phyloP scores from a whole-genome alignment of 2,797 vertebrate genomes.

The Neosalanx taihuensis region DNA sequence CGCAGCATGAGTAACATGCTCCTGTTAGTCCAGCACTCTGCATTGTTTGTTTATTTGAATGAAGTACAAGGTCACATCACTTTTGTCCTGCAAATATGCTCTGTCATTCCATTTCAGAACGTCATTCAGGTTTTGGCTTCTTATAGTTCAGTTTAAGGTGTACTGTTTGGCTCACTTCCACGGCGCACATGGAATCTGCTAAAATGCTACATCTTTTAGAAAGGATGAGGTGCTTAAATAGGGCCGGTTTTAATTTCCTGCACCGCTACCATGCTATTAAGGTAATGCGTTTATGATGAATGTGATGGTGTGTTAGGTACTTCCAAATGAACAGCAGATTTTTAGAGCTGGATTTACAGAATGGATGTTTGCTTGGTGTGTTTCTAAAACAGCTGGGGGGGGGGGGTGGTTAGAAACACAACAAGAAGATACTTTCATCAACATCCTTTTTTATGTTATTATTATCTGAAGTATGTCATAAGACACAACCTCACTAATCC shows the following conservation, averaged over 20 bases:
- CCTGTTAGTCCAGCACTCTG: slow-evolving; percentile 26
- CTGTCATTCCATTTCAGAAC: background rate
- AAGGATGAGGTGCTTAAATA: slow-evolving; percentile 59
- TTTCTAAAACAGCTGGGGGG: no score
- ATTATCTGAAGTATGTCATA: no score
- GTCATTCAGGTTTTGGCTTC: background rate
- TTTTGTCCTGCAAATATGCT: slow-evolving; percentile 3
- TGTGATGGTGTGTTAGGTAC: slow-evolving; percentile 46
- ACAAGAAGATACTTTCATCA: no score
- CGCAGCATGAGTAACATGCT: slow-evolving; percentile 45
- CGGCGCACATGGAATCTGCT: background rate
- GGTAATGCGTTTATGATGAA: slow-evolving; percentile 62
- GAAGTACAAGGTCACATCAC: background rate
- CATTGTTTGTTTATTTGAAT: slow-evolving; percentile 23
- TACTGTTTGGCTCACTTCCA: background rate
- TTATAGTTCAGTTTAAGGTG: background rate
- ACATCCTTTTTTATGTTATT: no score
- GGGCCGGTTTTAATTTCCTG: slow-evolving; percentile 63
- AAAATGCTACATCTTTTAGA: slow-evolving; percentile 36
- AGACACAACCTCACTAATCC: no score
- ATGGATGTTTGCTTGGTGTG: no score
- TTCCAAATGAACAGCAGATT: background rate
- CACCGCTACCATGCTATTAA: slow-evolving; percentile 53
- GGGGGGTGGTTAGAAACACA: no score
- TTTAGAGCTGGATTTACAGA: no score